Percentiles rank a stretch among this genome's conserved stretches.
These are phyloP conservation scores for Ellobium chinense DNA, from an alignment of 2,888 invertebrate species.

Conservation along the genomic window DNA sequence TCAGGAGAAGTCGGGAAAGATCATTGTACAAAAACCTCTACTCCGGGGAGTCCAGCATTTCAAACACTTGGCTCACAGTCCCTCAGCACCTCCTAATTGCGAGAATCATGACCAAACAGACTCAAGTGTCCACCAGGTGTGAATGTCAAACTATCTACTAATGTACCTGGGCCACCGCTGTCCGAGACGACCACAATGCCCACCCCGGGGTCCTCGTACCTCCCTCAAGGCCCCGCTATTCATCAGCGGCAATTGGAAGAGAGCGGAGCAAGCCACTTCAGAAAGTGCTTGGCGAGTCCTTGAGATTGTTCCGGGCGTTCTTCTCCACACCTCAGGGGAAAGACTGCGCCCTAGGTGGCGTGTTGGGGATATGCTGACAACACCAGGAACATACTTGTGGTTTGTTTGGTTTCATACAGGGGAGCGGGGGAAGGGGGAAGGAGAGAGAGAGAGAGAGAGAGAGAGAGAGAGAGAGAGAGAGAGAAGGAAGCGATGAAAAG, in stretches of 20 bases:
- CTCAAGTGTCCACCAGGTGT: not conserved
- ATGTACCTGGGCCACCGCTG: not conserved
- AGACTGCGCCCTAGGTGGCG: not conserved
- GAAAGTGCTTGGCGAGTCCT: not conserved
- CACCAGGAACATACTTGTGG: not conserved
- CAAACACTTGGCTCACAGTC: too few relatives aligned
- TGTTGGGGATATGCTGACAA: not conserved
- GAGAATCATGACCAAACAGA: not conserved
- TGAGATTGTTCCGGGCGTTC: not conserved
- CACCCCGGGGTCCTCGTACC: not conserved
- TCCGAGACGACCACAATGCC: not conserved
- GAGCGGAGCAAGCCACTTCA: not conserved
- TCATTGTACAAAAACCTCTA: too few relatives aligned
- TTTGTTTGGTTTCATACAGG: not conserved
- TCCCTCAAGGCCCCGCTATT: not conserved
- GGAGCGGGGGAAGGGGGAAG: not conserved
- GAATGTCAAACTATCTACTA: not conserved
- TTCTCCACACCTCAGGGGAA: not conserved
- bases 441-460: constrained; percentile 7
- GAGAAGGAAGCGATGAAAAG: not conserved
- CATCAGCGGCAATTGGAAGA: not conserved
- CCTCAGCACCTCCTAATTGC: too few relatives aligned
- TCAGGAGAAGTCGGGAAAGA: too few relatives aligned
- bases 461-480: constrained; percentile 1
- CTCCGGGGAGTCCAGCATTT: too few relatives aligned